Conservation (phyloP, 2,797 vertebrate species). For the Remorina albescens region DNA sequence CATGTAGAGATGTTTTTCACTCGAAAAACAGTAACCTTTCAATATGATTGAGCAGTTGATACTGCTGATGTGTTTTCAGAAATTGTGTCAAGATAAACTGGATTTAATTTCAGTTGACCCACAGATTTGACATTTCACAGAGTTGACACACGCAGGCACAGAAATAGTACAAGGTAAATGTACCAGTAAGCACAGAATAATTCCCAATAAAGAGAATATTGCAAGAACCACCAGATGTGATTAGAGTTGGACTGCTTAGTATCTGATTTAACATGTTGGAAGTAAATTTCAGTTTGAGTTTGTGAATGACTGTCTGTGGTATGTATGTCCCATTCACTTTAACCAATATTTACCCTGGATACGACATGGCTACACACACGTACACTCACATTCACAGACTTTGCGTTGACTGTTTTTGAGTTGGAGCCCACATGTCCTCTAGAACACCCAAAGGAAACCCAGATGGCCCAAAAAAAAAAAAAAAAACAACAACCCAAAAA, state of each 20-base stretch:
- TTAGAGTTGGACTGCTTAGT: not conserved
- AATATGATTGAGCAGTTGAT: not conserved
- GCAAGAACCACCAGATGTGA: not conserved
- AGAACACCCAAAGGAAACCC: conserved; percentile 17
- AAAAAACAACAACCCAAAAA: too few relatives aligned
- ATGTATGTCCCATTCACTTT: too few relatives aligned
- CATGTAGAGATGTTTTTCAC: not conserved
- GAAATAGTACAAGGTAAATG: too few relatives aligned
- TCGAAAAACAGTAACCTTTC: not conserved
- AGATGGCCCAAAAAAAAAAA: not conserved
- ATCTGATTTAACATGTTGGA: too few relatives aligned
- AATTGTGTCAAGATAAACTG: not conserved
- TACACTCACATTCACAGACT: too few relatives aligned
- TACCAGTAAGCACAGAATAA: not conserved
- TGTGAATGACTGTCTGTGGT: not conserved
- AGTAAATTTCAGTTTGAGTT: too few relatives aligned
- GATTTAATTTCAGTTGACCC: not conserved
- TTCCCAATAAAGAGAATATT: not conserved
- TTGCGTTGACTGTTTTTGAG: too few relatives aligned
- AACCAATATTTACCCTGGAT: not conserved
- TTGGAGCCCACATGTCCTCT: not conserved
- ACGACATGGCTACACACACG: too few relatives aligned
- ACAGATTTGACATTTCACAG: not conserved
- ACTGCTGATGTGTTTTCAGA: not conserved
- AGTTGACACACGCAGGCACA: not conserved